Percentiles rank a stretch among this genome's conserved stretches.
phyloP scores from a whole-genome alignment of 2,797 vertebrate species.

The Argya squamiceps region DNA sequence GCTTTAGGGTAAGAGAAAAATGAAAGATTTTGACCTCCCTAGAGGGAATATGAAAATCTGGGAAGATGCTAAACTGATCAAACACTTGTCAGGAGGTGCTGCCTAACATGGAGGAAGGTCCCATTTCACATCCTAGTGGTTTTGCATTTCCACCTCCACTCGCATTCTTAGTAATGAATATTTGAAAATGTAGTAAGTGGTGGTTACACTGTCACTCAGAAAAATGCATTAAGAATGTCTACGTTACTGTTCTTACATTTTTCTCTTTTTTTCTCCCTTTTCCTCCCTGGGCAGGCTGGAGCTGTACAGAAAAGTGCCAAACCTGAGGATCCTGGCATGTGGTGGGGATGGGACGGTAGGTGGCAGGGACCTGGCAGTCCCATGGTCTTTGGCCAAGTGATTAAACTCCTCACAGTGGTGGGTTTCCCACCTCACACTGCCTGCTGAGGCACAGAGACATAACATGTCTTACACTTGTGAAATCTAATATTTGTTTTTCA shows the following conservation, averaged over 20 bases:
- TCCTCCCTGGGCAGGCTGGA: conserved; percentile 82
- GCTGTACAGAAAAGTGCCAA: conserved; percentile 97
- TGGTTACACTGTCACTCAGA: background rate
- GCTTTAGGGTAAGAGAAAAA: background rate
- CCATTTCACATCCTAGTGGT: background rate
- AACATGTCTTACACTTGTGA: rapidly evolving
- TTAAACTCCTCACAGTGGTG: background rate
- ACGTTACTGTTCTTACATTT: background rate
- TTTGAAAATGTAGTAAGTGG: background rate
- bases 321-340: conserved; percentile 94
- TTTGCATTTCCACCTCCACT: background rate
- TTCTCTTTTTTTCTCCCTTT: background rate
- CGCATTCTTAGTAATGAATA: background rate
- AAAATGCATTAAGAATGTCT: background rate
- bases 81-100: background rate
- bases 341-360: conserved; percentile 96
- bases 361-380: background rate
- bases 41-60: background rate
- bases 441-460: background rate
- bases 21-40: background rate
- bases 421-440: background rate
- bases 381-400: rapidly evolving
- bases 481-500: background rate
- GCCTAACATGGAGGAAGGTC: background rate
- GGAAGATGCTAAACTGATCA: background rate